These are phyloP conservation scores for Meandrina meandrites DNA, from an alignment of 92 coral and sea anemone genomes.

Conservation along the genomic window DNA sequence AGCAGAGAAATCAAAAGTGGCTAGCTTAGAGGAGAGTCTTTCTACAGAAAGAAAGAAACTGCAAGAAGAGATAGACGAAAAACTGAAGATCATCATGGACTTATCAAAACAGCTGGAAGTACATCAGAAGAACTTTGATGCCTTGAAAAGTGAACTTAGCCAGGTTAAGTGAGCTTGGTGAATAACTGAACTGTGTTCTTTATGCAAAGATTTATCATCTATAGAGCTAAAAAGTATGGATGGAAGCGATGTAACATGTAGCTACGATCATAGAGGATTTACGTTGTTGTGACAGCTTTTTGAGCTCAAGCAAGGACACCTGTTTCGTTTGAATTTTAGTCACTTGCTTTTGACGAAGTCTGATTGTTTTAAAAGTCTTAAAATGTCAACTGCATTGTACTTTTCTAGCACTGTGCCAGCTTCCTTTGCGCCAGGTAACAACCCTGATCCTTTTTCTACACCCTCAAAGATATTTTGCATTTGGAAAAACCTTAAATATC, in stretches of 20 bases:
- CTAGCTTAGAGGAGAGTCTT: slow-evolving; percentile 69
- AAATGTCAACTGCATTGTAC: too few relatives aligned
- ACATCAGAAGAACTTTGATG: slow-evolving; percentile 95
- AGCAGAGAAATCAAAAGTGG: slow-evolving; percentile 66
- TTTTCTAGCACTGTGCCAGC: too few relatives aligned
- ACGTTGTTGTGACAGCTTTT: too few relatives aligned
- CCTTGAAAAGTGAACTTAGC: slow-evolving; percentile 80
- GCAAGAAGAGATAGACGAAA: slow-evolving; percentile 73
- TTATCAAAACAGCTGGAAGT: slow-evolving; percentile 92
- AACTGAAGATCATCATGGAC: slow-evolving; percentile 77
- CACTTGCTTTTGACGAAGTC: neutral
- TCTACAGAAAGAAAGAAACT: slow-evolving; percentile 64
- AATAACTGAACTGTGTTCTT: neutral
- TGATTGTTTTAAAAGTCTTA: neutral
- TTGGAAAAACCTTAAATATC: too few relatives aligned
- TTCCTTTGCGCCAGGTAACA: too few relatives aligned
- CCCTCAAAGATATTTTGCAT: too few relatives aligned
- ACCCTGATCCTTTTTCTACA: too few relatives aligned
- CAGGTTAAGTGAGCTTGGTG: slow-evolving; percentile 59
- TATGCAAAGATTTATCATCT: neutral
- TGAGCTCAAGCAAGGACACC: too few relatives aligned
- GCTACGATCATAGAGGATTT: too few relatives aligned
- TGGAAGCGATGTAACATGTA: too few relatives aligned
- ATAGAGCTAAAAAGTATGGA: too few relatives aligned
- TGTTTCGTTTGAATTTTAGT: too few relatives aligned